Evolutionary conservation across 2,888 invertebrate genomes (phyloP), one percentile per base, ranked within the genome.

Genomic region (Pilophorus perplexus): DNA sequence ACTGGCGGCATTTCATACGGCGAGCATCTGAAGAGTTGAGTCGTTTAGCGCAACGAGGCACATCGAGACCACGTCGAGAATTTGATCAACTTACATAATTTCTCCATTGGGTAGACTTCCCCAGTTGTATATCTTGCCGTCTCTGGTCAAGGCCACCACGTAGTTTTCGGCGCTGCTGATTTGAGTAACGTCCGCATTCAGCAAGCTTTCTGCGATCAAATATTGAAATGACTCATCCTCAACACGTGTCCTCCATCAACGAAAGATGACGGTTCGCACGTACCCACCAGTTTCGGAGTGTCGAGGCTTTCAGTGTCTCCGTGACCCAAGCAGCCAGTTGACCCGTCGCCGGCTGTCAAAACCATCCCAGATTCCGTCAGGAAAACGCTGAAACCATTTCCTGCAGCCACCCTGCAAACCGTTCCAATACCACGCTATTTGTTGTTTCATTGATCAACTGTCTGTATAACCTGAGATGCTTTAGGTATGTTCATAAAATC

Each of bases 331-430:
- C 84, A 83, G 16, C 83, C 83, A 67, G 78, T 79, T 5, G 80
- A 77, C 23, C 85, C 85, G 74, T 83, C 82, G 0, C 88, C 88
- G 75, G 86, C 86, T 28, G 85, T 84, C 73, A 86, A 79, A 0
- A 88, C 77, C n/a, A 84, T 80, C 5, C 88, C 88, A 64, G 84
- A 81, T 72, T 85, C 83, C 65, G 84, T 85, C 64, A 84, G 79
- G 74, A 89, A 84, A 37, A 87, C 78, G 70, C 85, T 86, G 75
- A 86, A 88, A 3, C 81, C 81, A 70, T 83, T 80, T 0, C 86
- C 86, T 71, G 84, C 84, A 70, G 81, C 81, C 6, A 83, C 81
- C 66, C 84, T 84, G 70, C n/a, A 28, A 46, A 20, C 2, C 2
- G 6, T 18, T 4, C n/a, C 18, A 12, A 52, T 12, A n/a, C n/a